Evolutionary conservation across 2,797 vertebrate genomes (phyloP), one percentile per base, ranked within the genome.

Genomic region (Tapera naevia): DNA sequence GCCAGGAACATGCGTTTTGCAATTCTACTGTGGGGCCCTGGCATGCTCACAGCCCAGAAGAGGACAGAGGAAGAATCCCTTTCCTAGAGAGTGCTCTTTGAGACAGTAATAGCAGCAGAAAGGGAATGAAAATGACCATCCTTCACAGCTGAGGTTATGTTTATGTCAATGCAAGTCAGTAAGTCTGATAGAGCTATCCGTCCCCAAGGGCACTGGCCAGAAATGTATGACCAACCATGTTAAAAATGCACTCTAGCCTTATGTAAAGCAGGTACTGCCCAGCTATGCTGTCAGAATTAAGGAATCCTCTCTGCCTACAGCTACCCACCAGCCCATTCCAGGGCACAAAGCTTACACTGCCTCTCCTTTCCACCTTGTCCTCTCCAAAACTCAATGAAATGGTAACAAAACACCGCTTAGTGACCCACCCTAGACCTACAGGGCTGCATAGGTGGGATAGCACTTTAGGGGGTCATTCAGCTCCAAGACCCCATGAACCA

Each of bases 361-460:
- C 19, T 64, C 23, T 75, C 13, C 17, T 37, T n/a, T 11, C 48
- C 19, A 7, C 2, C 4, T 12, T 0, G 0, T 28, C 24, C n/a
- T 58, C 39, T 66, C 46, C 23, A 23, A 62, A 62, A 50, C 9
- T 13, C 74, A 72, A 8, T 0, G 1, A 27, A 28, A 46, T n/a
- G 39, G 24, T 13, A 41, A 12, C 24, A 57, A 65, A 67, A 7
- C 6, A 30, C n/a, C 57, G 30, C n/a, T n/a, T 54, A 51, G 12
- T 4, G 7, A 15, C 45, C 16, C 33, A 23, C 9, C 48, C 0
- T 2, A 22, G 51, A 41, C 8, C 24, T 9, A 22, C 2, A 48
- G 53, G 7, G 9, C 48, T 8, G 2, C 4, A 2, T 13, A 39
- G 6, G 19, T 33, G 66, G n/a, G 30, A 39, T 14, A 71, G 32